Evolutionary conservation across 1,140 invertebrate species (phyloP), one percentile per base, ranked within the genome.

Genomic region (Aphelenchoides besseyi): DNA sequence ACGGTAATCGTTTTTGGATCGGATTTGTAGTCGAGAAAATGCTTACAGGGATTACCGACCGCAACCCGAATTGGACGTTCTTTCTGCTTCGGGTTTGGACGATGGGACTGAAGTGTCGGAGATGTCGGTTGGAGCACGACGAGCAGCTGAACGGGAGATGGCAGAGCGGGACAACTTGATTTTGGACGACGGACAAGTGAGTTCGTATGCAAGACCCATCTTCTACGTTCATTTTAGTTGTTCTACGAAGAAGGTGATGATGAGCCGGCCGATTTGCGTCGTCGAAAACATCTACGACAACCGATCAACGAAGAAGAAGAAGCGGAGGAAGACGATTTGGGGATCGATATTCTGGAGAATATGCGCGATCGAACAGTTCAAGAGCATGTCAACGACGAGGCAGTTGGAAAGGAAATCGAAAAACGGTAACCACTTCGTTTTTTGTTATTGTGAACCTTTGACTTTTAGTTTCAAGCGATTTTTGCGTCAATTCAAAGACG

Each of bases 351-450:
- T 86, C 86, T 99, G 5, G 95, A 98, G 86, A 95, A 98, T 81
- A 88, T 88, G 82, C 78, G 86, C 41, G 87, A 87, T 3, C 90
- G 95, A 80, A 89, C 90, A 1, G 90, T 93, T 0, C 90, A 92
- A 77, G 95, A 98, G 81, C 98, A 96, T 94, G 94, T 98, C 0
- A 89, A 90, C 62, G 94, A 97, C 92, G 86, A 95, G 57, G 95
- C 92, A n/a, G 94, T 95, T 0, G 88, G 91, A 57, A 95, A 92
- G 9, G 96, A 98, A 88, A 97, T 98, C 80, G 90, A 91, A 55
- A 96, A 98, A 86, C 89, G 95, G 33, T 98, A 98, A 82, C 95
- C 94, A 12, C 41, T 48, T 36, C 5, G 28, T 70, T 28, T 80
- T 0, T n/a, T n/a, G n/a, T n/a, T n/a, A 33, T 16, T 33, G 2